Percentiles rank a stretch among this genome's conserved stretches.
These are phyloP conservation scores for Balaeniceps rex DNA, from an alignment of 2,113 vertebrate genomes.

Conservation along the genomic window DNA sequence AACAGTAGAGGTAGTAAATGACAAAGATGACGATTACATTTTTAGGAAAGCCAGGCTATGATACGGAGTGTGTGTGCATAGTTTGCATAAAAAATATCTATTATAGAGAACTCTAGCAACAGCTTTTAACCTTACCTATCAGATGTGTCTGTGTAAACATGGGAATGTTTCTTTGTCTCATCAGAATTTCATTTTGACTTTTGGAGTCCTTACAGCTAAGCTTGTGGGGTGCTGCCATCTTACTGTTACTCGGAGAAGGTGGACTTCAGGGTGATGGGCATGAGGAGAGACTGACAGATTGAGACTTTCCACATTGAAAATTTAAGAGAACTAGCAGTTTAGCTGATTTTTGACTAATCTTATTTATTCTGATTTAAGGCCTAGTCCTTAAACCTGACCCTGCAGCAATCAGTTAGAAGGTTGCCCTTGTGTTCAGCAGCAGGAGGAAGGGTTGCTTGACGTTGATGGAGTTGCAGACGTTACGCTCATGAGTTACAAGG, in stretches of 20 bases:
- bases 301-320: background rate
- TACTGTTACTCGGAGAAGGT: background rate
- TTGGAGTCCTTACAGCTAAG: background rate
- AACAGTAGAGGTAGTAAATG: background rate
- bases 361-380: background rate
- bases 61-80: background rate
- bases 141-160: background rate
- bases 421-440: background rate
- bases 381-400: background rate
- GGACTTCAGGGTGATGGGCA: accelerated
- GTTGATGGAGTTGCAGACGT: background rate
- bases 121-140: background rate
- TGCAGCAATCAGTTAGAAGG: background rate
- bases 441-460: background rate
- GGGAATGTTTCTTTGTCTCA: background rate
- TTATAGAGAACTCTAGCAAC: background rate
- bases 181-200: background rate
- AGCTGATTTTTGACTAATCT: background rate
- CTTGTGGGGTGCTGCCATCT: background rate
- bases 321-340: background rate
- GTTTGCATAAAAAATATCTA: background rate
- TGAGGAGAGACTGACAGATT: background rate
- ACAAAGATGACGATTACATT: background rate
- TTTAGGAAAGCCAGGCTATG: background rate
- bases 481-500: background rate